A percentile compares a stretch with the other conserved stretches of the same genome.
phyloP scores from a whole-genome alignment of 2,797 vertebrate genomes.

The Acomys russatus region DNA sequence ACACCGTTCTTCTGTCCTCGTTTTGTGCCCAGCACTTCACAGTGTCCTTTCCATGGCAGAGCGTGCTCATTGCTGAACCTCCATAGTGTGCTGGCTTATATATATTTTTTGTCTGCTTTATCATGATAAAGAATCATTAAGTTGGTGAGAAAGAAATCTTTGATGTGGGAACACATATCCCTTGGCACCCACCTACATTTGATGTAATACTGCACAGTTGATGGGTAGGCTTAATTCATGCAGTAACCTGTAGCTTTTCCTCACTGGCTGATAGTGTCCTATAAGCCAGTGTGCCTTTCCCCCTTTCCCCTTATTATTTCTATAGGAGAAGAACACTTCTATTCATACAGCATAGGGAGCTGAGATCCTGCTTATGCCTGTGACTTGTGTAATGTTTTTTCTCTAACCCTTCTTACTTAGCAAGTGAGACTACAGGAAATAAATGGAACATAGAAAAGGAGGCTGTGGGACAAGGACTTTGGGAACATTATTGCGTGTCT shows the following conservation, averaged over 20 bases:
- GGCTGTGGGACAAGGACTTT: slow-evolving; percentile 63
- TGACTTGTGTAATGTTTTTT: slow-evolving; percentile 28
- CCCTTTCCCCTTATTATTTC: slow-evolving; percentile 43
- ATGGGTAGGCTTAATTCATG: slow-evolving; percentile 31
- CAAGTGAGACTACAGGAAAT: slow-evolving; percentile 39
- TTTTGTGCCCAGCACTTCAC: slow-evolving; percentile 25
- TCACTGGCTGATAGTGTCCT: background rate
- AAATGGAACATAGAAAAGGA: slow-evolving; percentile 52
- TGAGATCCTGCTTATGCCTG: background rate
- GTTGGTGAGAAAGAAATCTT: slow-evolving; percentile 25
- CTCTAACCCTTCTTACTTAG: slow-evolving; percentile 39
- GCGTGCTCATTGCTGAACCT: background rate
- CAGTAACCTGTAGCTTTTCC: background rate
- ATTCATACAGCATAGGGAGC: background rate
- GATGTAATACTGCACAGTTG: background rate
- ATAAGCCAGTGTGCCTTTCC: background rate
- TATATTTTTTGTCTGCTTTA: slow-evolving; percentile 33
- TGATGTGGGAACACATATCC: background rate
- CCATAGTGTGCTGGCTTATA: background rate
- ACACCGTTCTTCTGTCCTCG: slow-evolving; percentile 36
- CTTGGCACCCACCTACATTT: slow-evolving; percentile 8
- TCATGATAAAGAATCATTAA: slow-evolving; percentile 16
- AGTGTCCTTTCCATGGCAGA: background rate
- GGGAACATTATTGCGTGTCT: slow-evolving; percentile 75
- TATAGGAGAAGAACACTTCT: background rate